phyloP scores from a whole-genome alignment of 2,797 vertebrate genomes.

The Syngnathus rostellatus region DNA sequence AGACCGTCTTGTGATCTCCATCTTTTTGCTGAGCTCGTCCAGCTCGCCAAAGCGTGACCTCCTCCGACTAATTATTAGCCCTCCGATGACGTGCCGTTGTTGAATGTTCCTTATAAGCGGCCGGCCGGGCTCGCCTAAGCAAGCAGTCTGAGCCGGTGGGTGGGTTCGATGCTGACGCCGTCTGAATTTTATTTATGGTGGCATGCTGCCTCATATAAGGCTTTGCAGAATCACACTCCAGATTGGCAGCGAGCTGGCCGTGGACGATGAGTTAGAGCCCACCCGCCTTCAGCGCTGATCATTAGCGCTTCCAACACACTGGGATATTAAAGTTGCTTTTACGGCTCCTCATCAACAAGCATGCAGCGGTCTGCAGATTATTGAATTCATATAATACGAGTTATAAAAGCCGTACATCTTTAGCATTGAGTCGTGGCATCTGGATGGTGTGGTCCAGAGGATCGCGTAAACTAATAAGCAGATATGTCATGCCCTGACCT shows the following conservation, averaged over 20 bases:
- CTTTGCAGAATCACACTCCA: conserved; percentile 30
- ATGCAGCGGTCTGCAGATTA: conserved; percentile 46
- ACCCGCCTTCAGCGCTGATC: conserved; percentile 32
- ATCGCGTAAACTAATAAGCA: conserved; percentile 51
- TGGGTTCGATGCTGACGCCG: conserved; percentile 31
- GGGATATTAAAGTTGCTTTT: conserved; percentile 67
- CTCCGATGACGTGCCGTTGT: conserved; percentile 25
- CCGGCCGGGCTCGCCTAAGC: conserved; percentile 17
- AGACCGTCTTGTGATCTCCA: conserved; percentile 50
- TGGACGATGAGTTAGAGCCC: conserved; percentile 49
- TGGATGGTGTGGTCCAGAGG: conserved; percentile 44
- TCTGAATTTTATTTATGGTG: conserved; percentile 27
- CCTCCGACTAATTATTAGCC: conserved; percentile 34
- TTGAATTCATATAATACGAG: conserved; percentile 62
- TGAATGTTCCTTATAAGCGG: conserved; percentile 35
- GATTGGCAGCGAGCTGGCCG: conserved; percentile 20
- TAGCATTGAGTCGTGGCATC: conserved; percentile 39
- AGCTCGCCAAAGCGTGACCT: conserved; percentile 32
- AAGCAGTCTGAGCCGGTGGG: conserved; percentile 19
- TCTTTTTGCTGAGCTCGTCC: conserved; percentile 31
- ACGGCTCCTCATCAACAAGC: conserved; percentile 50
- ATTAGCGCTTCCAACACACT: conserved; percentile 58
- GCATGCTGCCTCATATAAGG: conserved; percentile 8
- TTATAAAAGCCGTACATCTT: conserved; percentile 57
- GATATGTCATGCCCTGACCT: conserved; percentile 29